These are phyloP conservation scores for Imbricaverruca yamaguchii DNA, from an alignment of 2,888 invertebrate genomes.

Conservation along the genomic window DNA sequence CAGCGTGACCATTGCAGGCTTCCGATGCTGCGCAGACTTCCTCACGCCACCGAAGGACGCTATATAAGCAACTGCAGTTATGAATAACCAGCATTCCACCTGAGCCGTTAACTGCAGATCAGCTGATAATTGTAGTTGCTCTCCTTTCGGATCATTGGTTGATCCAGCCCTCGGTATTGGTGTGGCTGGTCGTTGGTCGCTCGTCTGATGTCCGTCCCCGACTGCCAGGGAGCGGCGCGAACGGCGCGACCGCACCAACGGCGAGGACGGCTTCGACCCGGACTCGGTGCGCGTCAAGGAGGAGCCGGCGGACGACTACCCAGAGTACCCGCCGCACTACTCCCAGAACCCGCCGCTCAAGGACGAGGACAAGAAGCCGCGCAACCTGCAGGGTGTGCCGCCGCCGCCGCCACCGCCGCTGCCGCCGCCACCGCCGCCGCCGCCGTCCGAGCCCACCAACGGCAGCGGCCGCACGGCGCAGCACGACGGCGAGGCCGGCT, in stretches of 20 bases:
- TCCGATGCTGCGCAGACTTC: too few relatives aligned
- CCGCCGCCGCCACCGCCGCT: background rate
- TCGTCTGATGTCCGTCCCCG: too few relatives aligned
- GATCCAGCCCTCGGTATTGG: too few relatives aligned
- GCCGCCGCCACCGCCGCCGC: background rate
- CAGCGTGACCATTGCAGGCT: too few relatives aligned
- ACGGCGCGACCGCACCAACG: slow-evolving; percentile 43
- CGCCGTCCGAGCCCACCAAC: background rate
- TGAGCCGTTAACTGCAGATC: too few relatives aligned
- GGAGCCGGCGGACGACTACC: slow-evolving; percentile 22
- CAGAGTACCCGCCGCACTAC: background rate
- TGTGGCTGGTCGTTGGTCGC: too few relatives aligned
- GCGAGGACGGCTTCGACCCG: slow-evolving; percentile 34
- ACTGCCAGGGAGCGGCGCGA: slow-evolving; percentile 34
- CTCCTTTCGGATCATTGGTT: too few relatives aligned
- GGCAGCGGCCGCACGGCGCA: background rate
- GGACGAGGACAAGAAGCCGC: slow-evolving; percentile 22
- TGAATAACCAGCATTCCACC: too few relatives aligned
- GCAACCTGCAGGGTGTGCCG: background rate
- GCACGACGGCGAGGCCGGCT: slow-evolving; percentile 3
- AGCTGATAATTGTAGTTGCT: too few relatives aligned
- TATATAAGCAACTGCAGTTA: too few relatives aligned
- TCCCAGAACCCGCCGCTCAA: slow-evolving; percentile 18
- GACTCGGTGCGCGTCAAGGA: slow-evolving; percentile 15
- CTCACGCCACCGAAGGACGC: too few relatives aligned